Percentiles rank a stretch among this genome's conserved stretches.
Conservation (phyloP, 2,888 invertebrate genomes). For the Meta bourneti region DNA sequence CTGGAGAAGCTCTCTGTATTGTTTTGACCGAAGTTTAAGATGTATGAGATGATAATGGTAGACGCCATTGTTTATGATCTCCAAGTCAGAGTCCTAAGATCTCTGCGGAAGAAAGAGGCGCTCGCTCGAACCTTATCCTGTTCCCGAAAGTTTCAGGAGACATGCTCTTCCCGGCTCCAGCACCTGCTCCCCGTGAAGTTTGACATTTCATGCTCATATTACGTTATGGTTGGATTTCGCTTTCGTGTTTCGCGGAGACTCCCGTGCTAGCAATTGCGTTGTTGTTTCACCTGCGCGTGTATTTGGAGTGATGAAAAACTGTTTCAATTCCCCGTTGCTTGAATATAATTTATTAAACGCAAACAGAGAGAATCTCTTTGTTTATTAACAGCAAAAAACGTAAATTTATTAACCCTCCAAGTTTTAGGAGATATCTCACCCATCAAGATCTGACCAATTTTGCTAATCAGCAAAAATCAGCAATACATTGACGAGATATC, state of each 20-base stretch:
- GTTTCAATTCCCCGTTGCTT: too few species aligned
- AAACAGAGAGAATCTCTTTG: too few species aligned
- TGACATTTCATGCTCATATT: slow-evolving; percentile 8
- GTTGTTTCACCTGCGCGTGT: not conserved
- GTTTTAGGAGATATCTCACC: too few species aligned
- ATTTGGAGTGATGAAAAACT: too few species aligned
- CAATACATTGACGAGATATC: too few species aligned
- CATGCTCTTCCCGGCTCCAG: slow-evolving; percentile 2
- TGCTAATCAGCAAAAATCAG: too few species aligned
- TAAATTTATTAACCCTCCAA: too few species aligned
- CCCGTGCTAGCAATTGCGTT: not conserved
- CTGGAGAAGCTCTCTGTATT: slow-evolving; percentile 38
- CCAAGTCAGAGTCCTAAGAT: slow-evolving; percentile 35
- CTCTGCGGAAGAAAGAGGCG: not conserved
- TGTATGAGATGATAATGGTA: slow-evolving; percentile 70
- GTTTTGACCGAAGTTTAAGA: slow-evolving; percentile 68
- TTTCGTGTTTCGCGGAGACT: not conserved
- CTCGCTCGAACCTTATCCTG: not conserved
- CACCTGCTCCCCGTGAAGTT: slow-evolving; percentile 62
- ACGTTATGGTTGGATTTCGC: not conserved
- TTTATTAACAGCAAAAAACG: too few species aligned
- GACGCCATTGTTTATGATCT: slow-evolving; percentile 68
- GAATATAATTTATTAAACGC: too few species aligned
- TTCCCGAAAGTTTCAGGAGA: slow-evolving; percentile 21
- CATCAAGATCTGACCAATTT: too few species aligned